These are phyloP conservation scores for Poeciliopsis infans DNA, from an alignment of 2,797 vertebrate species.

Conservation along the genomic window DNA sequence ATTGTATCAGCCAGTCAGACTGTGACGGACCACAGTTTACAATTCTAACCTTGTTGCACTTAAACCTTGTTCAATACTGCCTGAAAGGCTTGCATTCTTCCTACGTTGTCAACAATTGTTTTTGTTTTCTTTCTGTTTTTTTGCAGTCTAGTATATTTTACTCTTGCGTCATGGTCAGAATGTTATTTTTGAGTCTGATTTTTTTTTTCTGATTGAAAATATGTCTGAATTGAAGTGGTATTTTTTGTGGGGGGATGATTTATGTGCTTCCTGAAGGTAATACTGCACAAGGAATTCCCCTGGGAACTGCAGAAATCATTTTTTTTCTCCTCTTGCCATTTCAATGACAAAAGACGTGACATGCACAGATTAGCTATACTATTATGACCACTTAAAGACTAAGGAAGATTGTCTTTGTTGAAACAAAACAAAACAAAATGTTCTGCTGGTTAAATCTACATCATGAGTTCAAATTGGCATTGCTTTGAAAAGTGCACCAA, in stretches of 20 bases:
- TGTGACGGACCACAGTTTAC: slow-evolving; percentile 34
- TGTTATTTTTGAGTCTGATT: background rate
- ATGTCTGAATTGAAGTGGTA: background rate
- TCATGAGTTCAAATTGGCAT: background rate
- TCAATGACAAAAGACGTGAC: background rate
- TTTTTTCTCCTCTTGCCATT: background rate
- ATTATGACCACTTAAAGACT: background rate
- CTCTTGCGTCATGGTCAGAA: background rate
- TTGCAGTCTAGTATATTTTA: background rate
- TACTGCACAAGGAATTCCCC: background rate
- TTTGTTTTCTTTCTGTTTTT: background rate
- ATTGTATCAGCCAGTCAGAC: slow-evolving; percentile 68
- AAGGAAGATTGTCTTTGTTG: background rate
- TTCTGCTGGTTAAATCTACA: background rate
- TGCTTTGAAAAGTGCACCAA: background rate
- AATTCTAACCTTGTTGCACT: slow-evolving; percentile 23
- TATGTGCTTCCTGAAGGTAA: background rate
- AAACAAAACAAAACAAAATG: background rate
- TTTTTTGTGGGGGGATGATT: background rate
- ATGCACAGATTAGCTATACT: background rate
- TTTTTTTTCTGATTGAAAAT: slow-evolving; percentile 2
- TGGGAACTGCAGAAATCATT: background rate
- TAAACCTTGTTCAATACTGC: slow-evolving; percentile 5
- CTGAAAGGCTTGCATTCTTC: background rate
- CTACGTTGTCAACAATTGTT: background rate